Conservation (phyloP, 2,797 vertebrate genomes). For the Rhyacichthys aspro region DNA sequence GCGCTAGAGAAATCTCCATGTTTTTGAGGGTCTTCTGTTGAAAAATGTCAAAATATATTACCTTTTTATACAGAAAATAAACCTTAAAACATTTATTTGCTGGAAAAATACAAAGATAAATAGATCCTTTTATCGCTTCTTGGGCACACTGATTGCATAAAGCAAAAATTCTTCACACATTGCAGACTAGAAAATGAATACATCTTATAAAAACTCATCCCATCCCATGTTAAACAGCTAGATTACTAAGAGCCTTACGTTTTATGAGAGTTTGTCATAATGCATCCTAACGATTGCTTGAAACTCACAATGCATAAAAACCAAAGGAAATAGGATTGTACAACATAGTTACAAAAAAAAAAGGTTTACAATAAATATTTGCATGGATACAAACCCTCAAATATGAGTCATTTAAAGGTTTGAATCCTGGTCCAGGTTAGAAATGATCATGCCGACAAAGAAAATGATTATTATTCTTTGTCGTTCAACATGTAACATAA, state of each 20-base stretch:
- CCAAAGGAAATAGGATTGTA: constrained; percentile 65
- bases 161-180: no score
- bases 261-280: constrained; percentile 57
- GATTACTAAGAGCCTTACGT: constrained; percentile 60
- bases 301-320: constrained; percentile 64
- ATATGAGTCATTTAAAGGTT: constrained; percentile 32
- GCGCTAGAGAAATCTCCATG: no score
- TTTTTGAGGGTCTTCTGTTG: no score
- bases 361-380: constrained; percentile 36
- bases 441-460: constrained; percentile 43
- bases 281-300: constrained; percentile 62
- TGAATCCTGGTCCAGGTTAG: constrained; percentile 57
- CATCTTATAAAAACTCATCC: constrained; percentile 61
- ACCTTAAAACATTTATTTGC: no score
- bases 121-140: no score
- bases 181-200: no score
- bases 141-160: no score
- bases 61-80: no score
- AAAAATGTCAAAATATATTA: no score
- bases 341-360: constrained; percentile 48
- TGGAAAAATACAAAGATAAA: no score
- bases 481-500: constrained; percentile 12
- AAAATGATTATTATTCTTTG: constrained; percentile 19
- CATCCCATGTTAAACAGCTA: constrained; percentile 39
- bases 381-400: constrained; percentile 50